Conservation (phyloP, 2,113 vertebrate species). For the Grus americana region DNA sequence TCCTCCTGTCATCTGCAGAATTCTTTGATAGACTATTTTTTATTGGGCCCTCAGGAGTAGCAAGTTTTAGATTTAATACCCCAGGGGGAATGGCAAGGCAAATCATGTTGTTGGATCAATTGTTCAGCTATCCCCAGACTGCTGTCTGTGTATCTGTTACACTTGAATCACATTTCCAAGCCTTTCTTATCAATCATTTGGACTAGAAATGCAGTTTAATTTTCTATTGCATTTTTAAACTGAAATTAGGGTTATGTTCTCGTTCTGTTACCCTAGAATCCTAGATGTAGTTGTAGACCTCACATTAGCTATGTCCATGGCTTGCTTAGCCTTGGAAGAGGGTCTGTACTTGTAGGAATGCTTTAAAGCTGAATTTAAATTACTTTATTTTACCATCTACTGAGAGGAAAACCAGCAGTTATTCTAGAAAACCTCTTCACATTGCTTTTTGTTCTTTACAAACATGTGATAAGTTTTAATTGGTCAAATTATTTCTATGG, state of each 20-base stretch:
- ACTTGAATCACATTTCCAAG: slow-evolving; percentile 35
- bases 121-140: slow-evolving; percentile 33
- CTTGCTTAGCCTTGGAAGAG: not conserved
- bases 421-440: not conserved
- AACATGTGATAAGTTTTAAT: not conserved
- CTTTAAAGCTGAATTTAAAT: not conserved
- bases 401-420: not conserved
- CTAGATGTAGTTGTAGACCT: not conserved
- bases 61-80: slow-evolving; percentile 48
- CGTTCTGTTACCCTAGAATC: not conserved
- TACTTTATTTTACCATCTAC: not conserved
- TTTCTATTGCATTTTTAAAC: not conserved
- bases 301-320: not conserved
- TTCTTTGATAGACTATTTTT: slow-evolving; percentile 40
- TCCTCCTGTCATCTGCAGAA: slow-evolving; percentile 12
- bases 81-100: slow-evolving; percentile 31
- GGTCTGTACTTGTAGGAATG: not conserved
- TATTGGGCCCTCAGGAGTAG: slow-evolving; percentile 4
- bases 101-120: slow-evolving; percentile 58
- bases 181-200: slow-evolving; percentile 42
- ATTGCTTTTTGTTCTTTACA: not conserved
- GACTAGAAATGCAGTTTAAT: slow-evolving; percentile 39
- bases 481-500: not conserved
- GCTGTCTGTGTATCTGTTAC: slow-evolving; percentile 23
- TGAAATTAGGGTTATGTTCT: not conserved